Evolutionary conservation across 1,140 invertebrate genomes (phyloP).

Genomic region (Drosophila bocki): DNA sequence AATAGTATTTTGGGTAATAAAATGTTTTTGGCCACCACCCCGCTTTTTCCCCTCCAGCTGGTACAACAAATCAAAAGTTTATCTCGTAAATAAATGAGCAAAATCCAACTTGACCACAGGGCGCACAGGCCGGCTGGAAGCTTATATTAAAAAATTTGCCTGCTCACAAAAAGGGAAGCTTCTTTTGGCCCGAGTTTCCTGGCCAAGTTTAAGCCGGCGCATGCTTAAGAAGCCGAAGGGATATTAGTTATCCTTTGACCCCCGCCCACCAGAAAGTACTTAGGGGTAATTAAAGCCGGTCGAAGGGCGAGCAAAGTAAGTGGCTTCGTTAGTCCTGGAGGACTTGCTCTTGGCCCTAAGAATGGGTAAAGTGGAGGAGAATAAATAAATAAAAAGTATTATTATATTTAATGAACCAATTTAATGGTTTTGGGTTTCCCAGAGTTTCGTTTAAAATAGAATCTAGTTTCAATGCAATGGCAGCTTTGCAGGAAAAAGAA

Average conservation of each 20-base stretch:
- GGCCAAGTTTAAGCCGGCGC: constrained; percentile 22
- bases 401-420: constrained; percentile 11
- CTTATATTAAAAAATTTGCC: constrained; percentile 44
- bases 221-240: constrained; percentile 27
- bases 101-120: constrained; percentile 56
- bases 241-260: constrained; percentile 41
- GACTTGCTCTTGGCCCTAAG: neutral
- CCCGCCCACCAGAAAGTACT: constrained; percentile 21
- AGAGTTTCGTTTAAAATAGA: neutral
- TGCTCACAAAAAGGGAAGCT: constrained; percentile 2
- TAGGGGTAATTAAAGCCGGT: constrained; percentile 57
- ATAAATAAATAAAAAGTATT: constrained; percentile 4
- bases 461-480: neutral
- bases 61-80: constrained; percentile 78
- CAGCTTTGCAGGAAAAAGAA: neutral
- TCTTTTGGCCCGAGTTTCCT: neutral
- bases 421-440: neutral
- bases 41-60: constrained; percentile 24
- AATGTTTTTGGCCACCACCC: constrained; percentile 46
- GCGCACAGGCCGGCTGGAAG: neutral
- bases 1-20: constrained; percentile 73
- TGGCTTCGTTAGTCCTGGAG: constrained; percentile 24
- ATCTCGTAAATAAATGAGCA: constrained; percentile 79
- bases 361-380: neutral
- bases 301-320: constrained; percentile 12